Evolutionary conservation across 1,140 invertebrate genomes (phyloP), one percentile per base, ranked within the genome.

Genomic region (Drosophila subobscura): DNA sequence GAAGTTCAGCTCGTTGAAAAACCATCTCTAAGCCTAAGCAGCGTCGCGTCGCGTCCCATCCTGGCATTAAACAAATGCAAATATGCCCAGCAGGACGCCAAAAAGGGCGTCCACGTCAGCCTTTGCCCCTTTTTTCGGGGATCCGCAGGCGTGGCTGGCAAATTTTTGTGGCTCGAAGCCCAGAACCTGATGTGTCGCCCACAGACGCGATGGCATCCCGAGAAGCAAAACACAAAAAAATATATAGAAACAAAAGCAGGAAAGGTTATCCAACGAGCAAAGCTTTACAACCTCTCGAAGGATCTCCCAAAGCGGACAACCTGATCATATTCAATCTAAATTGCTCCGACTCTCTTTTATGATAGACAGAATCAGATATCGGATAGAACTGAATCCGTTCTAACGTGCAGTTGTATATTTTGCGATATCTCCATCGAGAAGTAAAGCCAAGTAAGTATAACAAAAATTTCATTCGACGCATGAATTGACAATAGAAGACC

Each of bases 61-160:
- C 65, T 61, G 70, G 57, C 77, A 81, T 81, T 77, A 77, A 73
- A 81, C 67, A 77, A 76, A 80, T 73, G 78, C 73, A 83, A 83
- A 80, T 77, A 80, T 83, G 61, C 75, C 67, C 57, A 45, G 45
- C 68, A 77, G 60, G 37, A 77, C 60, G 67, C 63, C 66, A 79
- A 49, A 41, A 68, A 27, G 57, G 57, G 58, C 59, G 45, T 33
- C 41, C 55, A 67, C 73, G 61, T 80, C 55, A 67, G 49, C 27
- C 67, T 68, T 64, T 66, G 70, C 16, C 44, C 47, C 44, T 64
- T 76, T 54, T 58, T 37, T 37, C 1, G 10, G 10, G 7, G 44
- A 65, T 65, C 63, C 49, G n/a, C 29, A 46, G 41, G 16, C 40
- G 23, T 29, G 67, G 8, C 22, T 40, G 16, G 41, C 20, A 63